Conservation (phyloP, 1,140 invertebrate species). For the Brachionus paranguensis region DNA sequence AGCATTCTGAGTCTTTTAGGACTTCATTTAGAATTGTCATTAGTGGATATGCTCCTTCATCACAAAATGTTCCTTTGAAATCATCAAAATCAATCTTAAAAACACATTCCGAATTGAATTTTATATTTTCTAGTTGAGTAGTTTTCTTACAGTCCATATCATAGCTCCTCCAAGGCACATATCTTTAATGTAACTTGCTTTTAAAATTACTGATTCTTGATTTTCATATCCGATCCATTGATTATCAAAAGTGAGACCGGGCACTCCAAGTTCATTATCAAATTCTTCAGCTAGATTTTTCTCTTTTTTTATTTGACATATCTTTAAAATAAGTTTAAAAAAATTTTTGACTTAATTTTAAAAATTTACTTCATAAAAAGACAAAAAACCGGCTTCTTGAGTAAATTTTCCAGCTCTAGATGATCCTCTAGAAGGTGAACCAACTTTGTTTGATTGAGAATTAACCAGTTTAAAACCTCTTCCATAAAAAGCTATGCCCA, state of each 20-base stretch:
- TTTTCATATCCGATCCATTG: constrained; percentile 93
- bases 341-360: neutral
- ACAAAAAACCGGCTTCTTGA: constrained; percentile 79
- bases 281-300: constrained; percentile 49
- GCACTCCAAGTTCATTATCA: constrained; percentile 66
- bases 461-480: constrained; percentile 69
- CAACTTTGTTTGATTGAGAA: neutral
- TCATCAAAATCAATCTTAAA: constrained; percentile 45
- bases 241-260: constrained; percentile 69
- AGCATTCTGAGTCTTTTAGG: constrained; percentile 3
- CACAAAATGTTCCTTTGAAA: constrained; percentile 62
- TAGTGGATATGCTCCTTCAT: constrained; percentile 73
- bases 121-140: neutral
- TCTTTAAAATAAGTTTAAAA: constrained; percentile 52
- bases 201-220: constrained; percentile 46
- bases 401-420: constrained; percentile 61
- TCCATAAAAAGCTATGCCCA: constrained; percentile 79
- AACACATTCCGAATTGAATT: neutral
- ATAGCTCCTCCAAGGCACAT: constrained; percentile 27
- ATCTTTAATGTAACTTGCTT: constrained; percentile 41
- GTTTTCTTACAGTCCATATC: constrained; percentile 43
- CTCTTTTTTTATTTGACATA: constrained; percentile 43
- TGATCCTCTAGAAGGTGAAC: neutral
- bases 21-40: constrained; percentile 72
- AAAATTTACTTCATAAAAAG: constrained; percentile 70